Base-by-base conservation (phyloP, 2,797 vertebrate species). In the Babyrousa celebensis region DNA sequence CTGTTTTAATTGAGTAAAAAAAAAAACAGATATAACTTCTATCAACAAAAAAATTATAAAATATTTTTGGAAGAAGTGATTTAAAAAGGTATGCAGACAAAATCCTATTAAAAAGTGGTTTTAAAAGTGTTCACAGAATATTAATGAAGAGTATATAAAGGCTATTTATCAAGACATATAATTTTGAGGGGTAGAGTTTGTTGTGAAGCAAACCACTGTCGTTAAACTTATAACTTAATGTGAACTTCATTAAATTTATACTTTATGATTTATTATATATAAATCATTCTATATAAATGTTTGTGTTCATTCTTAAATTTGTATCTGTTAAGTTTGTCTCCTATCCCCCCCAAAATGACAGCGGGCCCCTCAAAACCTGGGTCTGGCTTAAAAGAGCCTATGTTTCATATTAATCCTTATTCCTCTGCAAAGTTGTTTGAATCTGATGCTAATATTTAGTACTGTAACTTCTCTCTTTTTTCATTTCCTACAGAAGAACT, bases 401-500 rank as follows among this genome's bases (percentile, higher is more conserved):
- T 25, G 7, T 75, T 72, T 84, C 74, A 67, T 54, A 68, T 74
- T 79, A 12, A 21, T 36, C 29, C 71, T 67, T 21, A 1, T 27
- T 91, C 68, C 29, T 80, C 68, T 23, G 4, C n/a, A 6, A n/a
- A 48, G 60, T 58, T 32, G 27, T 43, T 54, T 92, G 90, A 96
- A 58, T 72, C 85, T 52, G 83, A 43, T 7, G 74, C 32, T 40
- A 23, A 36, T 84, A 40, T 65, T 94, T n/a, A 85, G 92, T 91
- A 95, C 12, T 27, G 16, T 16, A 78, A 23, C 74, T 36, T 74
- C 11, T 56, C 43, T 15, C 36, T 36, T 82, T 94, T 94, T 93
- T 89, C 70, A 36, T 85, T 97, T 97, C 95, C 96, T 95, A 12
- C 67, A 70, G 72, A 90, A 82, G 80, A 58, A 48, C 72, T 83